Evolutionary conservation across 2,888 invertebrate species (phyloP), one percentile per base, ranked within the genome.

Genomic region (Acrobasis suavella): DNA sequence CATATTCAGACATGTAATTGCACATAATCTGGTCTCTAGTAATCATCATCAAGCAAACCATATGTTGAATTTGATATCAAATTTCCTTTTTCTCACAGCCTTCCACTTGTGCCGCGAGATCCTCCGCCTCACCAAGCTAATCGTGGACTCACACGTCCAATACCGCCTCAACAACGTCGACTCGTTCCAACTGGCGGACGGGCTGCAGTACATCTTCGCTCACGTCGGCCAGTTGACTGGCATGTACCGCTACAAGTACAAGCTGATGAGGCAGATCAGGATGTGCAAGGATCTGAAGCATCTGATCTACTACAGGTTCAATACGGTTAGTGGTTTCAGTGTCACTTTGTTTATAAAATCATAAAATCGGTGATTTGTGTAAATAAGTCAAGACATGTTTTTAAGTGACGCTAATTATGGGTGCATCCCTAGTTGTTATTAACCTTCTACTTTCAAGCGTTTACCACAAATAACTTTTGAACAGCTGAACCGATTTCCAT

Each of bases 241-340:
- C 84, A 99, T 99, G 99, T 99, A 99, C 93, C 94, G 99, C 38
- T 99, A 99, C 93, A 98, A 98, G 81, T 99, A 99, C 92, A 99
- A 99, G 86, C 93, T 99, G 62, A 99, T 99, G 99, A 94, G 98
- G 79, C 99, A 99, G 91, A 99, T 99, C 73, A 93, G 99, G 60
- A 99, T 99, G 99, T 99, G 99, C 94, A 99, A 99, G 89, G 99
- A 99, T 92, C 93, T 99, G 74, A 99, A 99, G 83, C 99, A 99
- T 94, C 93, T 99, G 71, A 98, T 99, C 76, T 99, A 99, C 91
- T 99, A 99, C 92, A 95, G 99, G 67, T 99, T 99, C 87, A 99
- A 99, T 85, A 99, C 99, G 59, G 97, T 97, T 85, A 95, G 95
- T 94, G 58, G 38, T 38, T 32, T 32, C 7, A 32, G 32, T 8